A percentile compares a stretch with the other conserved stretches of the same genome.
Conservation (phyloP, 1,140 invertebrate species). For the Diachasma alloeum region DNA sequence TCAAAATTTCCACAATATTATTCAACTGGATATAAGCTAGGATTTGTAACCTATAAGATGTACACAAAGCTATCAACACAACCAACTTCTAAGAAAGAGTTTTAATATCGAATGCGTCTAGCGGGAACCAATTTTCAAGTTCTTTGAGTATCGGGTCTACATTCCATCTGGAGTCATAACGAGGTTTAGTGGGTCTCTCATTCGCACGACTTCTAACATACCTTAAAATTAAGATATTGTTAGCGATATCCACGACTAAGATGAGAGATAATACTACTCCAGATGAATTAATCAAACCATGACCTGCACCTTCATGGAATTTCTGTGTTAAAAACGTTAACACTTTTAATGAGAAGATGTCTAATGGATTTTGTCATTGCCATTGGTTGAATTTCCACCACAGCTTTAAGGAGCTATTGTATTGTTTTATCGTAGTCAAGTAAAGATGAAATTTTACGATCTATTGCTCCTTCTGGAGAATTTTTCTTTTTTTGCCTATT, state of each 20-base stretch:
- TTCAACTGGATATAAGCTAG: slow-evolving; percentile 25
- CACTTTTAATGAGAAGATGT: slow-evolving; percentile 1
- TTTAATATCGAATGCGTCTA: slow-evolving; percentile 26
- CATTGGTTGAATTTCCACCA: slow-evolving; percentile 12
- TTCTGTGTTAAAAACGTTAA: slow-evolving; percentile 16
- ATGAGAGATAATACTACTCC: slow-evolving; percentile 27
- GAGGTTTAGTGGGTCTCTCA: slow-evolving; percentile 31
- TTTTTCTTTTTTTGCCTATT: not conserved
- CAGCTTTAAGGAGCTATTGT: slow-evolving; percentile 13
- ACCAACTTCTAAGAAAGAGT: slow-evolving; percentile 33
- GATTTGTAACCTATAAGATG: slow-evolving; percentile 33
- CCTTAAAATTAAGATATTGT: slow-evolving; percentile 27
- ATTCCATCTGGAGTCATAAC: slow-evolving; percentile 40
- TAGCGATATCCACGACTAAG: not conserved
- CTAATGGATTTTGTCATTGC: slow-evolving; percentile 15
- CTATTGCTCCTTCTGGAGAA: slow-evolving; percentile 4
- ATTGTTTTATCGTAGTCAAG: slow-evolving; percentile 18
- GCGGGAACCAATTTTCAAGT: slow-evolving; percentile 10
- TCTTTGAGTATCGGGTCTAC: slow-evolving; percentile 28
- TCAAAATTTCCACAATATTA: not conserved
- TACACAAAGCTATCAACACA: slow-evolving; percentile 35
- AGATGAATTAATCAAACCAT: slow-evolving; percentile 23
- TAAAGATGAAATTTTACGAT: slow-evolving; percentile 20
- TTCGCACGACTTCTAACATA: slow-evolving; percentile 38
- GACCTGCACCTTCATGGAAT: slow-evolving; percentile 8